Evolutionary conservation across 2,888 invertebrate species (phyloP), one percentile per base, ranked within the genome.

Genomic region (Harpalus rubripes): DNA sequence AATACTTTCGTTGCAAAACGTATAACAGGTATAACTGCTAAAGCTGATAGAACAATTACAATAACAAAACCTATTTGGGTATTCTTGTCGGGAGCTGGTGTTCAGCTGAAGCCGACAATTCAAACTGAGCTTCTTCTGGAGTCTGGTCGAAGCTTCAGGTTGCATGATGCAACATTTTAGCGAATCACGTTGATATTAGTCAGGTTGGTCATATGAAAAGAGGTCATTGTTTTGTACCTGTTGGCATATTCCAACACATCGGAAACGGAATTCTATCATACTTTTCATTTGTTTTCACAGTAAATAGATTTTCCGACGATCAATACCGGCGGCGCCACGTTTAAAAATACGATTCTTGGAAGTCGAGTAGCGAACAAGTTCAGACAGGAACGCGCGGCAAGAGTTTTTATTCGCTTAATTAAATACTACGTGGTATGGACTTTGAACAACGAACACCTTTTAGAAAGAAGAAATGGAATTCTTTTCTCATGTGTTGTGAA

Each of bases 141-240:
- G 22, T 8, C 7, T n/a, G 68, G 7, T 32, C 8, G 39, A 32
- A 44, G 41, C 44, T 74, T 16, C 72, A 74, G 8, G 18, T 16
- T 74, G 18, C 22, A 16, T 80, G 80, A 80, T 80, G 80, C 80
- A 80, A 80, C 41, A 59, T 80, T 80, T 80, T 39, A 59, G 63
- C 5, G 80, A 80, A 80, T 80, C 80, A 80, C 61, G 80, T 80
- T 32, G 16, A 41, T 32, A 18, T 80, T 61, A 59, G n/a, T 80
- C 80, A 80, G 18, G 16, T 41, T 26, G 39, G 59, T 61, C 59
- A 61, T 18, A 80, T 61, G 41, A 61, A 80, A 79, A 41, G 22
- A 61, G 80, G 80, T 80, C 80, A 61, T 32, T 80, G 80, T 80
- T 78, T 78, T 12, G 10, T 74, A 78, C 78, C 78, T 78, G 78